Evolutionary conservation across 2,888 invertebrate species (phyloP).

Genomic region (Zaprionus lineosus): DNA sequence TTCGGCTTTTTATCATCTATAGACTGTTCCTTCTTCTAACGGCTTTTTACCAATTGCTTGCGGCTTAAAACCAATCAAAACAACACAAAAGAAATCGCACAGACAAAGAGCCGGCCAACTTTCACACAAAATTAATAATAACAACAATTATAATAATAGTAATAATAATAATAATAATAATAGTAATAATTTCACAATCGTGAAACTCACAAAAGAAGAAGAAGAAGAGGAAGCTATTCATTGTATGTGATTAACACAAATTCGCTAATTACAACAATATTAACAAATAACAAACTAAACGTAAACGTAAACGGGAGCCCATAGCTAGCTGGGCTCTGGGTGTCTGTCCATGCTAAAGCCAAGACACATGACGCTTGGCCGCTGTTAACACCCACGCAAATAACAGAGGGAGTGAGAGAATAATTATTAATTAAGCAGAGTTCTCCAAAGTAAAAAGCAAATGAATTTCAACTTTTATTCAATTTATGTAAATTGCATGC

Average conservation of each 20-base stretch:
- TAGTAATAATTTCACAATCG: slow-evolving; percentile 44
- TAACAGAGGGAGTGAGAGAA: slow-evolving; percentile 3
- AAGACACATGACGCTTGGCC: slow-evolving; percentile 25
- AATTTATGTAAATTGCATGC: slow-evolving; percentile 56
- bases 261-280: slow-evolving; percentile 70
- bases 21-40: slow-evolving; percentile 23
- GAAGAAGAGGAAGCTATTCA: slow-evolving; percentile 24
- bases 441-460: slow-evolving; percentile 30
- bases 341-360: slow-evolving; percentile 12
- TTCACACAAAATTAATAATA: too few species aligned
- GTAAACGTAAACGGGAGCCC: slow-evolving; percentile 9
- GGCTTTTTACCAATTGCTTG: slow-evolving; percentile 47
- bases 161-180: too few species aligned
- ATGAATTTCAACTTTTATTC: slow-evolving; percentile 38
- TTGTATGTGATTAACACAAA: slow-evolving; percentile 66
- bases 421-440: neutral
- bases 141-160: too few species aligned
- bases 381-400: slow-evolving; percentile 52
- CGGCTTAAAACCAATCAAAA: slow-evolving; percentile 65
- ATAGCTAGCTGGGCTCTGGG: too few species aligned
- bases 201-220: too few species aligned
- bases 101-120: slow-evolving; percentile 36
- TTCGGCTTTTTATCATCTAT: neutral
- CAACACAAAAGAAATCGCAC: slow-evolving; percentile 19
- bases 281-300: slow-evolving; percentile 39